Conservation (phyloP, 2,113 vertebrate species). For the Morone chrysops region DNA sequence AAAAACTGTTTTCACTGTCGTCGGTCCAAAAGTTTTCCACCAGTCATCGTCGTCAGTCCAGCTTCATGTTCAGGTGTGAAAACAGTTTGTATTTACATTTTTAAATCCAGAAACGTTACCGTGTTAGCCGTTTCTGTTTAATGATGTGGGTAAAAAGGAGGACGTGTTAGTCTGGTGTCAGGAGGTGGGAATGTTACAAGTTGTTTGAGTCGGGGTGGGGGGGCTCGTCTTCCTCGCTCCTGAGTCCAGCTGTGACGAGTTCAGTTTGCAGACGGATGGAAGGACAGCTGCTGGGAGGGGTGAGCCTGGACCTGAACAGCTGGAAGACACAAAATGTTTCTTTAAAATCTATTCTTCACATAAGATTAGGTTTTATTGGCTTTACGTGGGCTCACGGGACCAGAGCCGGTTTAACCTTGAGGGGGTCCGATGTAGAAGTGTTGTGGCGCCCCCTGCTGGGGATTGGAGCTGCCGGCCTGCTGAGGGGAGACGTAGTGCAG, state of each 20-base stretch:
- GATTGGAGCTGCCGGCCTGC: constrained; percentile 84
- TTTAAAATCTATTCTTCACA: too few relatives aligned
- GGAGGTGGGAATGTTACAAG: constrained; percentile 50
- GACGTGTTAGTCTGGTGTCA: not conserved
- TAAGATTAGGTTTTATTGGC: too few relatives aligned
- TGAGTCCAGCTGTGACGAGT: not conserved
- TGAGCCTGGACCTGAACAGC: constrained; percentile 87
- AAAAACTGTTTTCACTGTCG: not conserved
- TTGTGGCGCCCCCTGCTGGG: constrained; percentile 87
- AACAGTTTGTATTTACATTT: constrained; percentile 30
- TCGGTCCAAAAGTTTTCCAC: constrained; percentile 35
- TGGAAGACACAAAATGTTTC: constrained; percentile 45
- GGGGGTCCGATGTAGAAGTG: constrained; percentile 89
- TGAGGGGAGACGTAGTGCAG: constrained; percentile 86
- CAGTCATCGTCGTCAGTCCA: constrained; percentile 24
- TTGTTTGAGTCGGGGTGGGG: not conserved
- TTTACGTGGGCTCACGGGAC: not conserved
- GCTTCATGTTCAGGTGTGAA: not conserved
- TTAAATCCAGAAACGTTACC: constrained; percentile 8
- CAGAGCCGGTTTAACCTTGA: constrained; percentile 79
- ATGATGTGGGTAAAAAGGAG: constrained; percentile 15
- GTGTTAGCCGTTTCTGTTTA: not conserved
- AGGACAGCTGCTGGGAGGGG: constrained; percentile 81
- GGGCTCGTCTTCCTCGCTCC: not conserved
- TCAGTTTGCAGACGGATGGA: constrained; percentile 89